A percentile compares a stretch with the other conserved stretches of the same genome.
Evolutionary conservation across 2,113 vertebrate genomes (phyloP).

Genomic region (Actenoides lindsayi): DNA sequence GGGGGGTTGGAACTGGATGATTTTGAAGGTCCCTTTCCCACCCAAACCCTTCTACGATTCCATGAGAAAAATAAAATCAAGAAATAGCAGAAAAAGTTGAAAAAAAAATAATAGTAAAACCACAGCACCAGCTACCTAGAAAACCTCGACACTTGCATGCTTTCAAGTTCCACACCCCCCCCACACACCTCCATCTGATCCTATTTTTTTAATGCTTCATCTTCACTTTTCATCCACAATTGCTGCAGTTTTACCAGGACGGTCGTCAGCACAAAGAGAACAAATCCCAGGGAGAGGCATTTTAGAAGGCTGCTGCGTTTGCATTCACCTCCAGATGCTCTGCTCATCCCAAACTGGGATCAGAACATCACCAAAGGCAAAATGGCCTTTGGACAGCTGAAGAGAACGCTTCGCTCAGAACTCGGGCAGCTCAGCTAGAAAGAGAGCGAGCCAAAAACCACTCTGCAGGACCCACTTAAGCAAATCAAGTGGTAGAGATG

Average conservation of each 20-base stretch:
- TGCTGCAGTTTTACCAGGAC: not conserved
- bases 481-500: not conserved
- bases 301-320: not conserved
- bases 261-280: not conserved
- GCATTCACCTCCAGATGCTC: not conserved
- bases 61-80: not conserved
- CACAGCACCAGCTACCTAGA: not conserved
- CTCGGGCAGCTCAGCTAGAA: not conserved
- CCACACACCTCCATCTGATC: not conserved
- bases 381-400: not conserved
- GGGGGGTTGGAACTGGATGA: too few relatives aligned
- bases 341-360: not conserved
- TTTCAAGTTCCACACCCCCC: too few relatives aligned
- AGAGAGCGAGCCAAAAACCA: not conserved
- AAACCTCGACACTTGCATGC: not conserved
- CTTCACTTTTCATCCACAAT: rapidly evolving
- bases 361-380: not conserved
- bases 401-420: not conserved
- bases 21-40: too few relatives aligned
- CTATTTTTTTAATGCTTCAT: too few relatives aligned
- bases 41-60: too few relatives aligned
- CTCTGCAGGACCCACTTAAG: not conserved
- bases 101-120: not conserved
- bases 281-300: not conserved
- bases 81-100: not conserved